Evolutionary conservation across 2,888 invertebrate species (phyloP).

Genomic region (Hipparchia semele): DNA sequence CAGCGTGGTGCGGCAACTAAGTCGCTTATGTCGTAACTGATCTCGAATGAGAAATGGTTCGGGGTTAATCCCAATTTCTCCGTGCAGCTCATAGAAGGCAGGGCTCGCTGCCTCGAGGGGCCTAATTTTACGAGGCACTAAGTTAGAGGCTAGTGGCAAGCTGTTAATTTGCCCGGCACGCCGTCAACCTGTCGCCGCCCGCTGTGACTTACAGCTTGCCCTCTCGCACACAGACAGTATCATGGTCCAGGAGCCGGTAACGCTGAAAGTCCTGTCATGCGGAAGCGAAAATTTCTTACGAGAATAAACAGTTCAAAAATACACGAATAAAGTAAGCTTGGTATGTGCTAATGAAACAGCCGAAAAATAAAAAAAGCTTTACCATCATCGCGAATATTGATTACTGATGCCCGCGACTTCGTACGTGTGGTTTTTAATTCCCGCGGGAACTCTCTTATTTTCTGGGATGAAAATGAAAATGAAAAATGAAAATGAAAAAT

Average conservation of each 20-base stretch:
- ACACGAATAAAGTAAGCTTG: too few species aligned
- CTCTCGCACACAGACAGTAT: slow-evolving; percentile 32
- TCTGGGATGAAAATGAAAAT: too few species aligned
- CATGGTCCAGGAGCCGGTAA: neutral
- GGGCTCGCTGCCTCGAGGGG: slow-evolving; percentile 60
- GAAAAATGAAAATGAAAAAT: too few species aligned
- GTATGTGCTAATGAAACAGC: too few species aligned
- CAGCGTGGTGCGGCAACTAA: slow-evolving; percentile 32
- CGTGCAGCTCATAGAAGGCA: slow-evolving; percentile 49
- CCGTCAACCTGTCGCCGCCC: slow-evolving; percentile 76
- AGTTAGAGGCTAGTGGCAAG: slow-evolving; percentile 76
- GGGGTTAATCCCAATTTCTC: slow-evolving; percentile 58
- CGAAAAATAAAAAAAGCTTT: too few species aligned
- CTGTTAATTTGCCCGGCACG: slow-evolving; percentile 78
- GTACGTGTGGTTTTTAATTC: too few species aligned
- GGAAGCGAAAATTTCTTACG: too few species aligned
- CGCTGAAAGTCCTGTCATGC: too few species aligned
- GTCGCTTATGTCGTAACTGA: slow-evolving; percentile 53
- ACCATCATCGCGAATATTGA: too few species aligned
- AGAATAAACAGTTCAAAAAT: too few species aligned
- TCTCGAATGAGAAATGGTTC: slow-evolving; percentile 60
- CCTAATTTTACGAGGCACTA: slow-evolving; percentile 81
- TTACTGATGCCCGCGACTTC: too few species aligned
- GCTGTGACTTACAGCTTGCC: slow-evolving; percentile 69
- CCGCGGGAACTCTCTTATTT: too few species aligned